Conservation (phyloP, 53 echinoderm and acorn worm species). For the Holothuria leucospilota region DNA sequence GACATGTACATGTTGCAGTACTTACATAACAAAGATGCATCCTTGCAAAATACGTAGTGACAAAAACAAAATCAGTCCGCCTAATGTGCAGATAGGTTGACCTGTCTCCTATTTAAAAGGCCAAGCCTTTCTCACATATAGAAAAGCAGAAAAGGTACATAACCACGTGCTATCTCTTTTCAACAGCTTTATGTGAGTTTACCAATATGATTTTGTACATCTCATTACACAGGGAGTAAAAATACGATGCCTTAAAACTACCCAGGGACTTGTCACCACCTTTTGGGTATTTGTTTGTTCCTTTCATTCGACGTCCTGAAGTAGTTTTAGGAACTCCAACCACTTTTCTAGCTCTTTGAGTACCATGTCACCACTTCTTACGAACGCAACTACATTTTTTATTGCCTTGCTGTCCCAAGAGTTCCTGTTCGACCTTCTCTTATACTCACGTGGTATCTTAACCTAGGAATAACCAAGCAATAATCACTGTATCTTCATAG, state of each 20-base stretch:
- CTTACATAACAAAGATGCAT: not conserved
- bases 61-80: too few relatives aligned
- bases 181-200: not conserved
- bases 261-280: slow-evolving; percentile 2
- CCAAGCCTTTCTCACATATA: too few relatives aligned
- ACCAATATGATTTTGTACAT: not conserved
- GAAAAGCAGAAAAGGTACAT: too few relatives aligned
- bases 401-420: slow-evolving; percentile 24
- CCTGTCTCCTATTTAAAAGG: too few relatives aligned
- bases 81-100: too few relatives aligned
- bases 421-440: slow-evolving; percentile 8
- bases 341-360: not conserved
- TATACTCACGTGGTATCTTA: not conserved
- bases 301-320: too few relatives aligned
- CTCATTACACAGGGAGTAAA: slow-evolving; percentile 1
- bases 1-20: not conserved
- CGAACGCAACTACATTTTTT: not conserved
- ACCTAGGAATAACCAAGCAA: not conserved
- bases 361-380: not conserved
- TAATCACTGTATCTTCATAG: not conserved
- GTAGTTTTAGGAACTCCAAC: too few relatives aligned
- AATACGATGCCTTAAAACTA: slow-evolving; percentile 18
- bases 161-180: too few relatives aligned
- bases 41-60: too few relatives aligned
- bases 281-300: slow-evolving; percentile 3